Evolutionary conservation across 2,888 invertebrate genomes (phyloP), one percentile per base, ranked within the genome.

Genomic region (Andricus curvator): DNA sequence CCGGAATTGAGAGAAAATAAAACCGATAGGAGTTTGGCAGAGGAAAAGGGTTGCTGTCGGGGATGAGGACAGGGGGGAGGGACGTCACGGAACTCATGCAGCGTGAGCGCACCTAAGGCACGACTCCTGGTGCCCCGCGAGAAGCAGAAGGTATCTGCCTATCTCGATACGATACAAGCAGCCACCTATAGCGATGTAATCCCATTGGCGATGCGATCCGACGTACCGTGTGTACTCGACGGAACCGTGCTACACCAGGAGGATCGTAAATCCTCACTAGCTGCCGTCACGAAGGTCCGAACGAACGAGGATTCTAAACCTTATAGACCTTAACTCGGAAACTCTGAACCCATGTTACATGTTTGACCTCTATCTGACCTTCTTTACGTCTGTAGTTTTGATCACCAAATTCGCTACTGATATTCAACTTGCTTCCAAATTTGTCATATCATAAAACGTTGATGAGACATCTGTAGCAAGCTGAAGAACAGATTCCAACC

Each of bases 21-120:
- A 88, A 88, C 81, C 81, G 80, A 56, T 81, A 86, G 82, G 85
- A 86, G 84, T 85, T 84, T 85, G 80, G 86, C 85, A 84, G 84
- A 87, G 80, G 78, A 74, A 77, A 78, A 74, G 80, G 83, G 84
- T 78, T 70, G 77, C 74, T 79, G 80, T 64, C 62, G 67, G 80
- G 79, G 79, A 80, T 76, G 78, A 68, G 78, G 78, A 37, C 56
- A 25, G 68, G 77, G 64, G 79, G 82, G 86, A 88, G 86, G 86
- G 84, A 85, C 88, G 89, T 91, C 91, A 91, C 91, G 92, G 90
- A 91, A 89, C 91, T 92, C 90, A 88, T 89, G 89, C 90, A 87
- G 88, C 90, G 89, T 89, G 90, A 91, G 89, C 87, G 85, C 85
- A 87, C 84, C 86, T 85, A 84, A 87, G 84, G 90, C 91, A 92